Conservation (phyloP, 2,797 vertebrate genomes). For the Propithecus deckenii region DNA sequence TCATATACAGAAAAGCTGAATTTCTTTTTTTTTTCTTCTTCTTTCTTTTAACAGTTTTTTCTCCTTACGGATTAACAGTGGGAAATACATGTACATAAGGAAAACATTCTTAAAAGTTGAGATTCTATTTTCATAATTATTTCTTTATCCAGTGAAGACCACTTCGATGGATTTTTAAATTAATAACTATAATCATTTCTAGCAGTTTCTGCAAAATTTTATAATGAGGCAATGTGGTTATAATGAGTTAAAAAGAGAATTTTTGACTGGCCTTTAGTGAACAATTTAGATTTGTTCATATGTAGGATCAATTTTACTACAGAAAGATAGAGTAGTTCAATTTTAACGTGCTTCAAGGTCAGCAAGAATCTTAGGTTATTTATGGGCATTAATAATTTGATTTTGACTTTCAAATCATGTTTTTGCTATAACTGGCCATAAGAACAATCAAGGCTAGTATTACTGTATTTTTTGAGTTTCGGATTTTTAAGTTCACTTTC, state of each 20-base stretch:
- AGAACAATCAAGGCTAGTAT: not conserved
- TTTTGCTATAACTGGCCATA: conserved; percentile 8
- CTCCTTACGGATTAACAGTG: conserved; percentile 33
- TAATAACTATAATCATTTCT: conserved; percentile 40
- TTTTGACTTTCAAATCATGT: conserved; percentile 26
- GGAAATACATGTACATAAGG: not conserved
- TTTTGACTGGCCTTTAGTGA: not conserved
- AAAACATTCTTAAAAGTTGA: conserved; percentile 50
- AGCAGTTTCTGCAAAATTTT: conserved; percentile 46
- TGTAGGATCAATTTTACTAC: not conserved
- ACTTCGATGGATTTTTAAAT: conserved; percentile 54
- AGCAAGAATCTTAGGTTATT: conserved; percentile 54
- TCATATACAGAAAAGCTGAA: not conserved
- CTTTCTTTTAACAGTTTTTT: conserved; percentile 33
- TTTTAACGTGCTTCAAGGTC: conserved; percentile 50
- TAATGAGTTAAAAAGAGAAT: conserved; percentile 58
- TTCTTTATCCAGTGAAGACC: conserved; percentile 27
- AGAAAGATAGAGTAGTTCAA: conserved; percentile 3
- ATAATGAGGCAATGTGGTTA: conserved; percentile 32
- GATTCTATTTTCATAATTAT: conserved; percentile 54
- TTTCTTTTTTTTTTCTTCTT: not conserved
- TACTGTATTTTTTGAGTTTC: not conserved
- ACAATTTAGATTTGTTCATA: not conserved
- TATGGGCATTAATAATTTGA: not conserved
- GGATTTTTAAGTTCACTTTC: not conserved